phyloP scores from a whole-genome alignment of 2,113 vertebrate species.

The Capreolus pygargus region DNA sequence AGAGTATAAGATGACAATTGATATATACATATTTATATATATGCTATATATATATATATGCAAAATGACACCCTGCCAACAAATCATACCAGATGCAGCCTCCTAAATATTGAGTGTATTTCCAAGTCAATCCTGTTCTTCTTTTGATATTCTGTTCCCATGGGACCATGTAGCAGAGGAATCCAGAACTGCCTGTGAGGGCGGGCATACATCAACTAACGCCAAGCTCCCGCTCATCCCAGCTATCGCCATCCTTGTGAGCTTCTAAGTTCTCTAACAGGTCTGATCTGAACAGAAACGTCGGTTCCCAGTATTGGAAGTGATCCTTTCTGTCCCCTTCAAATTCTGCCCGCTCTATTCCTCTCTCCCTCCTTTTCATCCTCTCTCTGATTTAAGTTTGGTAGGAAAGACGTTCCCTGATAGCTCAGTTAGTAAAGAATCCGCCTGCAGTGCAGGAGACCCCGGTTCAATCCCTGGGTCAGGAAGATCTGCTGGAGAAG shows the following conservation, averaged over 20 bases:
- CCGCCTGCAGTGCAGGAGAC: not conserved
- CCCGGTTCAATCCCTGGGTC: not conserved
- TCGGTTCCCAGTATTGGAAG: not conserved
- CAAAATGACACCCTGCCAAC: not conserved
- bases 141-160: not conserved
- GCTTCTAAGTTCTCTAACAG: not conserved
- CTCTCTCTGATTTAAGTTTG: not conserved
- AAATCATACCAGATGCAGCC: not conserved
- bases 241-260: not conserved
- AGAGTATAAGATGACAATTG: not conserved
- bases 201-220: too few species aligned
- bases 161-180: fast-evolving
- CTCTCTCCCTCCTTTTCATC: too few species aligned
- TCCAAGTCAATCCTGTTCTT: not conserved
- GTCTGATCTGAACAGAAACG: not conserved
- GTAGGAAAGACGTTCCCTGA: not conserved
- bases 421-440: not conserved
- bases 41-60: too few species aligned
- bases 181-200: not conserved
- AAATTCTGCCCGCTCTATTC: not conserved
- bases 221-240: not conserved
- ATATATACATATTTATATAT: too few species aligned
- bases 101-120: not conserved
- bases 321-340: not conserved
- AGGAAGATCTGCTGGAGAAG: not conserved